These are phyloP conservation scores for Hemithea aestivaria DNA, from an alignment of 2,888 invertebrate species.

Conservation along the genomic window DNA sequence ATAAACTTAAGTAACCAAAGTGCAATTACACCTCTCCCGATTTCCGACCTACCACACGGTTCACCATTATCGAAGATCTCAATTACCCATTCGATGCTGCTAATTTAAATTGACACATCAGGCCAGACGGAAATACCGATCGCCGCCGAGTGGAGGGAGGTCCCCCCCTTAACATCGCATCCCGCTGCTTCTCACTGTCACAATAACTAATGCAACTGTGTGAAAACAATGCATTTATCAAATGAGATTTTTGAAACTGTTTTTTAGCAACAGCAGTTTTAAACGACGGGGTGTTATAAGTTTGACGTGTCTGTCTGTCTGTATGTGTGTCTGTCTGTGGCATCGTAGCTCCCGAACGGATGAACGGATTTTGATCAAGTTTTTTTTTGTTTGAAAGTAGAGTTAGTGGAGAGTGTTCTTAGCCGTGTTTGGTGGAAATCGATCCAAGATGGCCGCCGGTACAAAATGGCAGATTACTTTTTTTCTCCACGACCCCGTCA, in stretches of 20 bases:
- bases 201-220: background rate
- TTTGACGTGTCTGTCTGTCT: no score
- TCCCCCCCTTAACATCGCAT: constrained; percentile 38
- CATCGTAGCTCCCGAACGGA: no score
- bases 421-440: no score
- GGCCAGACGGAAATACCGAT: constrained; percentile 71
- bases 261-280: background rate
- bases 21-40: constrained; percentile 21
- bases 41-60: constrained; percentile 44
- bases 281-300: no score
- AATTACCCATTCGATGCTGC: constrained; percentile 49
- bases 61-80: constrained; percentile 29
- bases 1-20: no score
- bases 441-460: no score
- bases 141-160: constrained; percentile 45
- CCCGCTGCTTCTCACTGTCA: constrained; percentile 10
- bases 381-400: no score
- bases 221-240: background rate
- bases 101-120: constrained; percentile 77
- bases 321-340: no score
- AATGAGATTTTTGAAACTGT: background rate
- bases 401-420: no score
- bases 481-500: no score
- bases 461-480: no score
- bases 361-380: no score